Evolutionary conservation across 37 sponge, comb jelly and placozoan genomes (phyloP).

Genomic region (Tethya wilhelma): DNA sequence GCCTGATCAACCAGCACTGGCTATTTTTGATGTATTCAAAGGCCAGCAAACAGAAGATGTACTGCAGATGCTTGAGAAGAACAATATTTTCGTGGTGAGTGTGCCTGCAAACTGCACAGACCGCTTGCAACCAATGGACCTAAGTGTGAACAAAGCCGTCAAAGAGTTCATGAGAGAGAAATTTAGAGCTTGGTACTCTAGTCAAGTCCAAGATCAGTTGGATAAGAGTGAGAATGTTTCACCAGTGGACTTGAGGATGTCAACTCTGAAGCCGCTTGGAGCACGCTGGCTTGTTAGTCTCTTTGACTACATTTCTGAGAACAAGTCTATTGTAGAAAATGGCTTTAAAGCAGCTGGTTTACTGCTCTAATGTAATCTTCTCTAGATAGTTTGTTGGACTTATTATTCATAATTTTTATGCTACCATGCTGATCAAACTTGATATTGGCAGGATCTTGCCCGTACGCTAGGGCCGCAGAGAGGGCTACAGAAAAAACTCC

Average conservation of each 20-base stretch:
- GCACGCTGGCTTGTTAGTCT: conserved; percentile 64
- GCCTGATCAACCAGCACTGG: conserved; percentile 10
- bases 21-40: conserved; percentile 32
- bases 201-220: conserved; percentile 30
- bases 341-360: conserved; percentile 70
- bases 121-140: conserved; percentile 55
- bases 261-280: conserved; percentile 55
- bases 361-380: too few species aligned
- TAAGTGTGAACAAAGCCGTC: conserved; percentile 53
- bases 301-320: conserved; percentile 40
- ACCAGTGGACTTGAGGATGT: conserved; percentile 18
- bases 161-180: conserved; percentile 37
- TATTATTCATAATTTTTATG: too few species aligned
- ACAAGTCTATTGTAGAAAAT: conserved; percentile 43
- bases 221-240: background rate
- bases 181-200: conserved; percentile 57
- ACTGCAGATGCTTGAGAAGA: background rate
- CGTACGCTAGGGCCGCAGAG: conserved; percentile 27
- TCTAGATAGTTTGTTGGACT: too few species aligned
- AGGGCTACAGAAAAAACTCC: conserved; percentile 34
- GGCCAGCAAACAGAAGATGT: conserved; percentile 22
- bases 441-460: conserved; percentile 32
- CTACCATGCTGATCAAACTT: conserved; percentile 30
- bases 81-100: conserved; percentile 20
- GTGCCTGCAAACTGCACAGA: conserved; percentile 70